Percentiles rank a stretch among this genome's conserved stretches.
Conservation (phyloP, 2,797 vertebrate species). For the Periparus ater region DNA sequence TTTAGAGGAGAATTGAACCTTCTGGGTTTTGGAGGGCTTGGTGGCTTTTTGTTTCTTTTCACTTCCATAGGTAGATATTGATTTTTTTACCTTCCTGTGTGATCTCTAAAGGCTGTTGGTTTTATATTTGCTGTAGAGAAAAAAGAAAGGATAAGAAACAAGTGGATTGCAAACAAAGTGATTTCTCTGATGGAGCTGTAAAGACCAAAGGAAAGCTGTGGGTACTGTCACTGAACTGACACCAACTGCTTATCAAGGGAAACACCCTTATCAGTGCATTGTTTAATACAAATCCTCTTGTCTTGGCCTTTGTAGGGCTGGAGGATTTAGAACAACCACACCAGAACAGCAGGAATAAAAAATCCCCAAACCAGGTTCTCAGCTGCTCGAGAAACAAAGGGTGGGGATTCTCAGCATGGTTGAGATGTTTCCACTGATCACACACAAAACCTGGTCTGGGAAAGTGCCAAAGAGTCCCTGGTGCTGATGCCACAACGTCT, state of each 20-base stretch:
- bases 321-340: background rate
- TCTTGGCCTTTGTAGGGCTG: background rate
- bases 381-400: background rate
- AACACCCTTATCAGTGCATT: background rate
- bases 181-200: background rate
- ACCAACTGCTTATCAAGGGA: background rate
- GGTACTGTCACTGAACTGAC: background rate
- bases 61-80: background rate
- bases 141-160: background rate
- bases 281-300: background rate
- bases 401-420: background rate
- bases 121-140: background rate
- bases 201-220: background rate
- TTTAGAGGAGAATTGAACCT: background rate
- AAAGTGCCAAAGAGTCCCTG: background rate
- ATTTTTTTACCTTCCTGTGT: background rate
- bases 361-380: accelerated
- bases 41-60: background rate
- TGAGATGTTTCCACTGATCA: background rate
- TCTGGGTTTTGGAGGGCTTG: background rate
- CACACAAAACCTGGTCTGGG: background rate
- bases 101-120: background rate
- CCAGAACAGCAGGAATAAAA: background rate
- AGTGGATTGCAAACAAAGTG: background rate
- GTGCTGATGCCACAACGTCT: background rate